Percentiles rank a stretch among this genome's conserved stretches.
Evolutionary conservation across 2,888 invertebrate species (phyloP).

Genomic region (Nematopogon swammerdamellus): DNA sequence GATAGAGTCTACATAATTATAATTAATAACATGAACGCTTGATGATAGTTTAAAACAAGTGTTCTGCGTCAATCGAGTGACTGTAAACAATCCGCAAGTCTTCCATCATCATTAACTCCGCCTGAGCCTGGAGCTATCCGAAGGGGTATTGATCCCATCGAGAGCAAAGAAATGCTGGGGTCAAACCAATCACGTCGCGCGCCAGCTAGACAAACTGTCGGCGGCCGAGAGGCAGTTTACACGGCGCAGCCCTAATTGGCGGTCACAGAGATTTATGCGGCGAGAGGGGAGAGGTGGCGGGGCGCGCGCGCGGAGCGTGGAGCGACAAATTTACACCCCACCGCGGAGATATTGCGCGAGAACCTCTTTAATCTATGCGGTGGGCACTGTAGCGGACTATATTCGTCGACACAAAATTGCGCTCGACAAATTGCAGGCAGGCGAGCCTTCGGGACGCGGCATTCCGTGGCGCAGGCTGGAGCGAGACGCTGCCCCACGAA

Average conservation of each 20-base stretch:
- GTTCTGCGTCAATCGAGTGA: no score
- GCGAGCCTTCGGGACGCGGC: no score
- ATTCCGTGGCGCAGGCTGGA: no score
- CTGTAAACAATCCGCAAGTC: background rate
- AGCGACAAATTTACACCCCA: background rate
- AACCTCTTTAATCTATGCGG: background rate
- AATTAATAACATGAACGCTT: no score
- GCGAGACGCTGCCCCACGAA: no score
- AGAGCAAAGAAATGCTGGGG: background rate
- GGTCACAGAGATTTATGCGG: slow-evolving; percentile 54
- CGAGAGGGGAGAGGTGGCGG: slow-evolving; percentile 20
- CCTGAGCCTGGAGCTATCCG: no score
- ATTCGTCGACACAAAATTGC: no score
- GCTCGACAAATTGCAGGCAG: no score
- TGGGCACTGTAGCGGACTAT: background rate
- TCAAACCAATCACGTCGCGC: slow-evolving; percentile 52
- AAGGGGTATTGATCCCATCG: background rate
- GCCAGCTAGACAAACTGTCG: slow-evolving; percentile 52
- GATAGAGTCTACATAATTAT: no score
- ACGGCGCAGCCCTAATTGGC: slow-evolving; percentile 49
- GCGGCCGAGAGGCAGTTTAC: slow-evolving; percentile 7
- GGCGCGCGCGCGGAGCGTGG: slow-evolving; percentile 12
- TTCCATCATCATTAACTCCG: background rate
- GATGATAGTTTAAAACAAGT: no score
- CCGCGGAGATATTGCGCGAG: background rate